These are phyloP conservation scores for Catharus ustulatus DNA, from an alignment of 2,797 vertebrate species.

Conservation along the genomic window DNA sequence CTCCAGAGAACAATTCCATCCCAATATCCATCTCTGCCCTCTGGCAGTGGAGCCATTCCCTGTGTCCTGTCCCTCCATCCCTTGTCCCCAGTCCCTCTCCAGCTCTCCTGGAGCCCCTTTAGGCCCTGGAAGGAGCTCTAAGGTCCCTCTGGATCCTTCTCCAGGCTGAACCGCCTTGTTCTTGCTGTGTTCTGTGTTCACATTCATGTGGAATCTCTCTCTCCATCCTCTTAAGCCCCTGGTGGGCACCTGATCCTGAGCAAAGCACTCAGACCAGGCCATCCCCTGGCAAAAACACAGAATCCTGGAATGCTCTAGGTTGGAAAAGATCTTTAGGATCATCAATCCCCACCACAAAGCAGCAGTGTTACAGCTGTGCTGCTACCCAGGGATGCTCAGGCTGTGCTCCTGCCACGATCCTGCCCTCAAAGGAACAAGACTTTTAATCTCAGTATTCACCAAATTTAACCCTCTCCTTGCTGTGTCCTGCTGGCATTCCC, in stretches of 20 bases:
- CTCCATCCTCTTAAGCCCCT: rapidly evolving
- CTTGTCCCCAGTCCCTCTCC: background rate
- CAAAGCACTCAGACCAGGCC: background rate
- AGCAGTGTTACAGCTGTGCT: background rate
- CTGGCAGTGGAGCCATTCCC: background rate
- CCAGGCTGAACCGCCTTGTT: background rate
- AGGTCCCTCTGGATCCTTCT: background rate
- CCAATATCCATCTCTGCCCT: rapidly evolving
- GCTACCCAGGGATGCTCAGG: rapidly evolving
- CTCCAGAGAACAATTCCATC: background rate
- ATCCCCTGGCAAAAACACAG: background rate
- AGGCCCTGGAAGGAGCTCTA: rapidly evolving
- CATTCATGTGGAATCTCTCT: rapidly evolving
- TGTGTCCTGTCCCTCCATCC: background rate
- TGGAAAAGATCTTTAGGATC: background rate
- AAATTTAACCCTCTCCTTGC: background rate
- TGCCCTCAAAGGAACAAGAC: background rate
- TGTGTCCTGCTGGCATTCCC: background rate
- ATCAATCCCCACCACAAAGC: rapidly evolving
- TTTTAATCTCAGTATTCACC: background rate
- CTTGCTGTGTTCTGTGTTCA: background rate
- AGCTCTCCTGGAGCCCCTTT: background rate
- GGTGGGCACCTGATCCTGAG: background rate
- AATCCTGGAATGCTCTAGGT: background rate
- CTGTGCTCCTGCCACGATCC: background rate